Evolutionary conservation across 2,888 invertebrate genomes (phyloP).

Genomic region (Cheilosia pagana): DNA sequence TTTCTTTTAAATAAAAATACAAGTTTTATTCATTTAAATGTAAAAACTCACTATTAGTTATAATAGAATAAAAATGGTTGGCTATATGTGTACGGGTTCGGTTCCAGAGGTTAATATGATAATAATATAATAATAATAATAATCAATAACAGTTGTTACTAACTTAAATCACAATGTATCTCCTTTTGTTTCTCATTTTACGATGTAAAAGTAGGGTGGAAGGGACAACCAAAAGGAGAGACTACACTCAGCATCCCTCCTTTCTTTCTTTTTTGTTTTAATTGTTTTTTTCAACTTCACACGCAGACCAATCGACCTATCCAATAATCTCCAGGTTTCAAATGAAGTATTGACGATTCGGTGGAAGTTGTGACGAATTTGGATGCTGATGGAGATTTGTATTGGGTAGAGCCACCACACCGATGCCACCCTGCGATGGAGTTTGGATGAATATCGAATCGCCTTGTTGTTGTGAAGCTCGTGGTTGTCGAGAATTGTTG

Average conservation of each 20-base stretch:
- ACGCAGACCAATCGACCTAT: not conserved
- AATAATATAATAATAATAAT: constrained; percentile 63
- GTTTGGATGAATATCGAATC: constrained; percentile 81
- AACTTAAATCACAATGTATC: constrained; percentile 75
- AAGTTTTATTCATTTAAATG: constrained; percentile 58
- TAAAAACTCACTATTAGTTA: constrained; percentile 56
- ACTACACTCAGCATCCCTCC: constrained; percentile 3
- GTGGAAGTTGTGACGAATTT: constrained; percentile 40
- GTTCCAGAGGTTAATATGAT: constrained; percentile 46
- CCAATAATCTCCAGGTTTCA: constrained; percentile 56
- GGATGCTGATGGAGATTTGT: constrained; percentile 56
- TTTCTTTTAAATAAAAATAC: constrained; percentile 43
- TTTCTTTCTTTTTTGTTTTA: constrained; percentile 6
- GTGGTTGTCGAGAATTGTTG: constrained; percentile 33
- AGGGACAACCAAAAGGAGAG: constrained; percentile 35
- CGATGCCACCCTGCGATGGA: constrained; percentile 81
- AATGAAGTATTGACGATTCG: constrained; percentile 77
- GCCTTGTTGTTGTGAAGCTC: constrained; percentile 56
- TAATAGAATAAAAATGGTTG: constrained; percentile 45
- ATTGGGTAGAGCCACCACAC: constrained; percentile 82
- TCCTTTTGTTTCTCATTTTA: constrained; percentile 59
- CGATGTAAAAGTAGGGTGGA: constrained; percentile 50
- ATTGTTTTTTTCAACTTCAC: not conserved
- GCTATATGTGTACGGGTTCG: constrained; percentile 23
- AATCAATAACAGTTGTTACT: constrained; percentile 72